Percentiles rank a stretch among this genome's conserved stretches.
Conservation (phyloP, 2,888 invertebrate genomes). For the Schizotus pectinicornis region DNA sequence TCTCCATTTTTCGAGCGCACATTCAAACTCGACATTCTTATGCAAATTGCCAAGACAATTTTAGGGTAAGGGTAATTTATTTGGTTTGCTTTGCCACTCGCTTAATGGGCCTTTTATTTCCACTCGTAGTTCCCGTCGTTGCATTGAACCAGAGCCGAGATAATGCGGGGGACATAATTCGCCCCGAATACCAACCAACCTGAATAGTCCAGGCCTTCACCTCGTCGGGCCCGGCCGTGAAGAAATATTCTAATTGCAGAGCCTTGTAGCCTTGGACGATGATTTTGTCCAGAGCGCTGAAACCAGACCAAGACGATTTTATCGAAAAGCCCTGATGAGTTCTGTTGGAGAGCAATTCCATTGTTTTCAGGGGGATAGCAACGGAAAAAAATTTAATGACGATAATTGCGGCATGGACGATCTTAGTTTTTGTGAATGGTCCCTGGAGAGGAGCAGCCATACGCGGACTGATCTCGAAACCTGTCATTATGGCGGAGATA, state of each 20-base stretch:
- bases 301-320: conserved; percentile 43
- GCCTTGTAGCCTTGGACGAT: conserved; percentile 97
- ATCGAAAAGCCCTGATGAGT: conserved; percentile 3
- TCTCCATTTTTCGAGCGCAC: conserved; percentile 32
- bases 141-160: conserved; percentile 15
- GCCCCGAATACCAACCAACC: conserved; percentile 69
- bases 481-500: conserved; percentile 50
- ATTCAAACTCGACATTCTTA: conserved; percentile 47
- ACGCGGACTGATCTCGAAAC: conserved; percentile 41
- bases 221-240: conserved; percentile 96
- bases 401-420: conserved; percentile 45
- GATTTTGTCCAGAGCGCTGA: conserved; percentile 93
- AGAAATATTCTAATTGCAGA: conserved; percentile 96
- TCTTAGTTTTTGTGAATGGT: conserved; percentile 45
- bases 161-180: conserved; percentile 11
- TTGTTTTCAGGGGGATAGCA: conserved; percentile 27
- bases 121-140: conserved; percentile 23
- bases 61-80: conserved; percentile 53
- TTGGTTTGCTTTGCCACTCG: conserved; percentile 46
- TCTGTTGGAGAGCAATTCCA: conserved; percentile 9
- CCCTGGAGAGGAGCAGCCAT: conserved; percentile 29
- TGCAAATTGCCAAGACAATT: conserved; percentile 56
- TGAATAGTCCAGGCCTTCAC: conserved; percentile 99
- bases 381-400: conserved; percentile 45
- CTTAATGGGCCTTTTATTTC: conserved; percentile 43